Conservation (phyloP, 2,797 vertebrate species). For the Oophaga sylvatica region DNA sequence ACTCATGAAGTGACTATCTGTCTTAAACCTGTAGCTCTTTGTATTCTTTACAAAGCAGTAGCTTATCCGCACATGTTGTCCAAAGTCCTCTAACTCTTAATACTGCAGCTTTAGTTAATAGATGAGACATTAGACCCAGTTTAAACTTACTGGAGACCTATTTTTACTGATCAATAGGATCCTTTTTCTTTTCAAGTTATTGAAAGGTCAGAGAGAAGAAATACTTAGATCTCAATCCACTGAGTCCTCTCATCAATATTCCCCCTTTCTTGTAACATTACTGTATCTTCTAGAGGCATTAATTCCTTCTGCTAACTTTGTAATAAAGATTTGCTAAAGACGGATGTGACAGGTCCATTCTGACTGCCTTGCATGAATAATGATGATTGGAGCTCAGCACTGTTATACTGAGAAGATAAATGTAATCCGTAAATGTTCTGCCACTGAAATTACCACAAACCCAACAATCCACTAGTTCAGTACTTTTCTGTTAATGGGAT, state of each 20-base stretch:
- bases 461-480: conserved; percentile 67
- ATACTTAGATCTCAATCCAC: conserved; percentile 32
- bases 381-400: conserved; percentile 65
- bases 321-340: conserved; percentile 64
- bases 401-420: conserved; percentile 70
- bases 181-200: conserved; percentile 16
- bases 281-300: conserved; percentile 35
- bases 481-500: conserved; percentile 68
- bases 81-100: neutral
- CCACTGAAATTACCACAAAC: conserved; percentile 70
- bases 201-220: conserved; percentile 15
- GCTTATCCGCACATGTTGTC: neutral
- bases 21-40: no score
- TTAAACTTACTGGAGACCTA: conserved; percentile 1
- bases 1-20: no score
- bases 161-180: conserved; percentile 31
- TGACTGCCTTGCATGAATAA: conserved; percentile 70
- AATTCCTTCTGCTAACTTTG: conserved; percentile 59
- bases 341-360: conserved; percentile 70
- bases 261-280: conserved; percentile 29
- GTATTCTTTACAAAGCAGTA: neutral
- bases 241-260: conserved; percentile 26
- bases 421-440: conserved; percentile 73
- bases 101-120: neutral
- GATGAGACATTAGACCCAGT: neutral